Conservation (phyloP, 2,113 vertebrate genomes). For the Lasiurus borealis region DNA sequence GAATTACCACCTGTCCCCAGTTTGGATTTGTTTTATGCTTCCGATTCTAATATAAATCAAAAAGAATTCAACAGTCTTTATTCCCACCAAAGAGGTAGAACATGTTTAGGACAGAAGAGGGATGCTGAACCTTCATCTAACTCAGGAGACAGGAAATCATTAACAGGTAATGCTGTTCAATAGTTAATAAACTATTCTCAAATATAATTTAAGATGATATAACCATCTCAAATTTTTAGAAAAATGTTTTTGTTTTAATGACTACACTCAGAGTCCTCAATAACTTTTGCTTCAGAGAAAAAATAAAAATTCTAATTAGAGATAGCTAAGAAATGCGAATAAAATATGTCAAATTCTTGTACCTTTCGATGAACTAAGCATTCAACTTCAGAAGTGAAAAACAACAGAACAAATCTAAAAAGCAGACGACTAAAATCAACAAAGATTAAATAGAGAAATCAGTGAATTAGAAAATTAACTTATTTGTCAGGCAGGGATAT, state of each 20-base stretch:
- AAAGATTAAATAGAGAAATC: constrained; percentile 48
- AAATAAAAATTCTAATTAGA: constrained; percentile 54
- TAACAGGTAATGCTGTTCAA: constrained; percentile 80
- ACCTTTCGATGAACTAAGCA: constrained; percentile 30
- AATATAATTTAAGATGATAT: constrained; percentile 26
- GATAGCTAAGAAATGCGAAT: constrained; percentile 11
- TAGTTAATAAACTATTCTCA: constrained; percentile 46
- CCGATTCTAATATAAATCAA: constrained; percentile 66
- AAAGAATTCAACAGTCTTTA: constrained; percentile 67
- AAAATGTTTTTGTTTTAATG: constrained; percentile 23
- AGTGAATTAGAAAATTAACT: constrained; percentile 42
- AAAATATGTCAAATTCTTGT: constrained; percentile 39
- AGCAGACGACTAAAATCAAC: constrained; percentile 23
- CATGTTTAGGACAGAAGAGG: constrained; percentile 76
- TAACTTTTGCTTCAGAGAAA: constrained; percentile 26
- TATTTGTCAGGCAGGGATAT: not conserved
- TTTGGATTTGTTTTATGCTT: constrained; percentile 64
- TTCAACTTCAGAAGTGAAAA: constrained; percentile 53
- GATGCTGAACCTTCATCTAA: constrained; percentile 39
- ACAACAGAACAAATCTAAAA: constrained; percentile 28
- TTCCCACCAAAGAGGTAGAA: constrained; percentile 74
- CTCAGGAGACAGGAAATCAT: constrained; percentile 48
- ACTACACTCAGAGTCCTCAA: constrained; percentile 39
- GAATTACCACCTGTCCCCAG: constrained; percentile 45
- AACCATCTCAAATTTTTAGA: constrained; percentile 1